Evolutionary conservation across 2,797 vertebrate species (phyloP), one percentile per base, ranked within the genome.

Genomic region (Benthosema pterotum): DNA sequence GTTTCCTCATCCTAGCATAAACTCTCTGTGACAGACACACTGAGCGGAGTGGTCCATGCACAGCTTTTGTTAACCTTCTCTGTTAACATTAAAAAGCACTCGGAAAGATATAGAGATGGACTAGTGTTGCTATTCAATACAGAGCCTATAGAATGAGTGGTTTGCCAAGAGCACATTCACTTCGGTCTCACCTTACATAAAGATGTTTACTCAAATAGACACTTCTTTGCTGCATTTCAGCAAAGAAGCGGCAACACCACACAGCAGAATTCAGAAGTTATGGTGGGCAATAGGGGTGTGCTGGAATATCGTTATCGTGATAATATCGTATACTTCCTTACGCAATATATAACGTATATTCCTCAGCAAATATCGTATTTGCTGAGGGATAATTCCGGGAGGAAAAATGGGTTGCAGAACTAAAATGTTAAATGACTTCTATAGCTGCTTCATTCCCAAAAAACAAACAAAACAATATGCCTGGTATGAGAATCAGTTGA

Each of bases 1-100:
- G 71, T 83, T 87, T 79, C 65, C 64, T 76, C 84, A 63, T 72
- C 69, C 72, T 77, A 80, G 85, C 86, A 65, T 87, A 77, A 84
- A 9, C 52, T 50, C 83, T 84, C 75, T 82, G 75, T 82, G 75
- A 81, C 63, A 4, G 68, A 74, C 60, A 74, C 71, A 58, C 64
- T 73, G 60, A 70, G 64, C 11, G 16, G 57, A 80, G 73, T 64
- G 19, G 70, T 22, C 17, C 22, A 25, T 25, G 22, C 22, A 13
- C 18, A 70, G 71, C 75, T 71, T 87, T 86, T 88, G 74, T 87
- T 55, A 19, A 55, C 45, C 53, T 65, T 19, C 15, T 53, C 54
- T 66, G 77, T 70, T 38, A 68, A 54, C 64, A 75, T 70, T 38
- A 68, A 54, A 74, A 77, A 65, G 71, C 69, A 77, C 69, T 77